These are phyloP conservation scores for Kryptolebias marmoratus DNA, from an alignment of 2,113 vertebrate genomes.

Conservation along the genomic window DNA sequence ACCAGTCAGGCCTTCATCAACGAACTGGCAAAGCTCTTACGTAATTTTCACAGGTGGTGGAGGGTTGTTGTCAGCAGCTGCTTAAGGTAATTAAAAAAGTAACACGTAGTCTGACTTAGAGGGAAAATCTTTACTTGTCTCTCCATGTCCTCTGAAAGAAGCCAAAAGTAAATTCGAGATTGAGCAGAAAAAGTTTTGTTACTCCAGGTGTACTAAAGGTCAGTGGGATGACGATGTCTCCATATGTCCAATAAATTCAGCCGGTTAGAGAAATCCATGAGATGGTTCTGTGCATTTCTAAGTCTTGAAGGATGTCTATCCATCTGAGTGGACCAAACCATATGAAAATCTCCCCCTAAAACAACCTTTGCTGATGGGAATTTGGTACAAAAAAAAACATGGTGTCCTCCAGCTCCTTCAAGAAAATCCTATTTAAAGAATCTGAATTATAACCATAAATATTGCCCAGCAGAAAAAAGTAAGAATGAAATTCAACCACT, in stretches of 20 bases:
- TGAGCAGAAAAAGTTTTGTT: neutral
- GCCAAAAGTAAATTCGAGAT: neutral
- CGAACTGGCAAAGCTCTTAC: no score
- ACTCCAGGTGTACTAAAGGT: neutral
- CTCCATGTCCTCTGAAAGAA: neutral
- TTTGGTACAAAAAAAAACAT: neutral
- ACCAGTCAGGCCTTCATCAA: no score
- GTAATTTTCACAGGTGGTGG: no score
- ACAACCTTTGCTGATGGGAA: neutral
- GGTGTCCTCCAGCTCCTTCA: neutral
- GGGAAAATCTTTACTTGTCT: neutral
- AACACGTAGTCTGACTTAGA: no score
- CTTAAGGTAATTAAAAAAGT: no score
- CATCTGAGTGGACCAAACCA: neutral
- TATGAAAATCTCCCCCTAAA: neutral
- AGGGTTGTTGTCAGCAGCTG: no score
- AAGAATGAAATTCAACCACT: neutral
- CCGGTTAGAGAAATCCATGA: neutral
- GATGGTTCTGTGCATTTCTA: neutral
- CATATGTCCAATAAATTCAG: neutral
- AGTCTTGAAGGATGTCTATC: neutral
- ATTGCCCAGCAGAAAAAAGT: neutral
- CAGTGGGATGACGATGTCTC: neutral
- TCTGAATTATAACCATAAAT: slow-evolving; percentile 4
- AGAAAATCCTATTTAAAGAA: neutral